These are phyloP conservation scores for Gymnorhina tibicen DNA, from an alignment of 2,113 vertebrate genomes.

Conservation along the genomic window DNA sequence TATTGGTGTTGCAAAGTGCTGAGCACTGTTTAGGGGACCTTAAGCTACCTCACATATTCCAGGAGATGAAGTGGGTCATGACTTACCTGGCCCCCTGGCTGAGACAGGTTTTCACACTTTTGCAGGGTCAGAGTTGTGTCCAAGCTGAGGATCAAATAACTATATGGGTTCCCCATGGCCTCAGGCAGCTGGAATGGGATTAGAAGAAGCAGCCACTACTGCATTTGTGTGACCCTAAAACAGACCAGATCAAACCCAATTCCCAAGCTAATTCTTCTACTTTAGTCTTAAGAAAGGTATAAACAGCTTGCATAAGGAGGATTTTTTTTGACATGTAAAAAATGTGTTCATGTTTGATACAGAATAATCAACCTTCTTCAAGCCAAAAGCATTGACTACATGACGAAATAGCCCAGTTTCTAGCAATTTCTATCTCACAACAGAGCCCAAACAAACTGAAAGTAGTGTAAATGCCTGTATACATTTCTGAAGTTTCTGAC, in stretches of 20 bases:
- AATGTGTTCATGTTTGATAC: neutral
- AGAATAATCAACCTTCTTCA: neutral
- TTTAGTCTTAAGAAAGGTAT: neutral
- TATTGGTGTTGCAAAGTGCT: neutral
- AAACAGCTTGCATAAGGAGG: neutral
- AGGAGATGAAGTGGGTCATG: neutral
- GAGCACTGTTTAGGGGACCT: neutral
- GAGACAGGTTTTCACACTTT: neutral
- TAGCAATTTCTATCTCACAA: neutral
- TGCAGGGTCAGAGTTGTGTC: neutral
- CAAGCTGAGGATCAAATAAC: neutral
- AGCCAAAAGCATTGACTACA: neutral
- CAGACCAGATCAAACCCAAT: neutral
- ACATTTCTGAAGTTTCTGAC: neutral
- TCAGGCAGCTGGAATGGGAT: neutral
- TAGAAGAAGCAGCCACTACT: neutral
- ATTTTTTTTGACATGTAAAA: fast-evolving
- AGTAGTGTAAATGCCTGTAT: neutral
- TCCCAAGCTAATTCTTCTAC: neutral
- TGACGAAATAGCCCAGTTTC: neutral
- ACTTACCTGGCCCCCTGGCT: neutral
- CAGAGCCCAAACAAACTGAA: neutral
- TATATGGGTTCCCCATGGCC: fast-evolving
- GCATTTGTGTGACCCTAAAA: neutral
- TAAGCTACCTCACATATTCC: neutral